Conservation (phyloP, 2,797 vertebrate species). For the Nannoperca australis region DNA sequence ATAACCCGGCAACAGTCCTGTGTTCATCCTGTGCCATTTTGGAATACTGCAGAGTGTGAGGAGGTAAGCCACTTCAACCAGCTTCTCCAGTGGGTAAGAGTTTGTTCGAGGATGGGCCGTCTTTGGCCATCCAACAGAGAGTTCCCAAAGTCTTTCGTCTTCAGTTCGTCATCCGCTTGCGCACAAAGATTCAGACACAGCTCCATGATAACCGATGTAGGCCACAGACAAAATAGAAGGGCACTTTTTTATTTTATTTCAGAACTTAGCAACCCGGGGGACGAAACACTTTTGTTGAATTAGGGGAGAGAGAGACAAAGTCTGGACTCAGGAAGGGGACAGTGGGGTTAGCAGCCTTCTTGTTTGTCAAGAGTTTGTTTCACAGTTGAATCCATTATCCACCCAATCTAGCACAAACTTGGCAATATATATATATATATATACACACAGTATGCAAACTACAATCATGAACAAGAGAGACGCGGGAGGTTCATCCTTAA, state of each 20-base stretch:
- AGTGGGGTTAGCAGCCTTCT: conserved; percentile 85
- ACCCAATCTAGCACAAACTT: conserved; percentile 81
- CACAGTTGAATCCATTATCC: conserved; percentile 87
- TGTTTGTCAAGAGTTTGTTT: conserved; percentile 85
- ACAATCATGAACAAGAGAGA: conserved; percentile 74
- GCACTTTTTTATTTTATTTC: conserved; percentile 67
- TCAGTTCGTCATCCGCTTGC: conserved; percentile 57
- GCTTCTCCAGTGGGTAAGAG: conserved; percentile 77
- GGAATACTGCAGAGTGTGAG: conserved; percentile 84
- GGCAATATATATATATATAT: conserved; percentile 69
- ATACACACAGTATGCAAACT: conserved; percentile 66
- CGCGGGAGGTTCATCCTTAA: conserved; percentile 74
- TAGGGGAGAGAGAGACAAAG: conserved; percentile 27
- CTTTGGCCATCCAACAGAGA: conserved; percentile 57
- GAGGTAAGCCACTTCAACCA: conserved; percentile 78
- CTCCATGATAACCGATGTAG: conserved; percentile 66
- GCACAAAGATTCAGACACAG: conserved; percentile 61
- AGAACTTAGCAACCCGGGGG: conserved; percentile 56
- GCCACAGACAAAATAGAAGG: conserved; percentile 80
- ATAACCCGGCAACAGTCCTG: conserved; percentile 69
- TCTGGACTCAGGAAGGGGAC: conserved; percentile 54
- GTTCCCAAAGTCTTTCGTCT: conserved; percentile 57
- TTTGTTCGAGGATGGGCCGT: conserved; percentile 77
- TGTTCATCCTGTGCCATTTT: conserved; percentile 79
- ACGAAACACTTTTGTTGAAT: conserved; percentile 53